A percentile compares a stretch with the other conserved stretches of the same genome.
phyloP scores from a whole-genome alignment of 2,113 vertebrate genomes.

The Colistium nudipinnis region DNA sequence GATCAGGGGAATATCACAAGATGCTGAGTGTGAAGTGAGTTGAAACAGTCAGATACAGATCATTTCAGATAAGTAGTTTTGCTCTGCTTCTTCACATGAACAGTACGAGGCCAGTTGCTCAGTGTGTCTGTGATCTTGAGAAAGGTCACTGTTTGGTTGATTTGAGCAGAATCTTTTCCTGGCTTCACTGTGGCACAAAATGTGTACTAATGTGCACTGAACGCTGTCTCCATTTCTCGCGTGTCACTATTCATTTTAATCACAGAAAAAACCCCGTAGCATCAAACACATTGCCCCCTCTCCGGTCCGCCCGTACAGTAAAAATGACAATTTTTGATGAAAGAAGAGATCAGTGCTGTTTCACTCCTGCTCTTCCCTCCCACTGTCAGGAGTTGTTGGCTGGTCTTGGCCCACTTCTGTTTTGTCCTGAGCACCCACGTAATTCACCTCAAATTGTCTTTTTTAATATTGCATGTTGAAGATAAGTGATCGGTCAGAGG shows the following conservation, averaged over 20 bases:
- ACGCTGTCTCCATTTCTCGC: conserved; percentile 38
- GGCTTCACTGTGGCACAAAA: neutral
- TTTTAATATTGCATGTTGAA: conserved; percentile 18
- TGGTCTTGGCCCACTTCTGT: conserved; percentile 9
- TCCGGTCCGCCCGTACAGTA: neutral
- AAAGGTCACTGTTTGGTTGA: conserved; percentile 29
- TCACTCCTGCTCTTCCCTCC: conserved; percentile 13
- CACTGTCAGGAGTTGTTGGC: neutral
- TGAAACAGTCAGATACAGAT: neutral
- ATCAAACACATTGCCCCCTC: conserved; percentile 7
- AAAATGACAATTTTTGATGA: conserved; percentile 1
- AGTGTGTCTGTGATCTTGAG: neutral
- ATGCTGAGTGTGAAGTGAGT: conserved; percentile 21
- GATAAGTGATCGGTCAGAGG: conserved; percentile 4
- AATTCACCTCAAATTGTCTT: neutral
- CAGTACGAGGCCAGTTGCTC: neutral
- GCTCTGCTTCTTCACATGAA: conserved; percentile 17
- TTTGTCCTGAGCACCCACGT: conserved; percentile 1
- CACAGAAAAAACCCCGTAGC: conserved; percentile 21
- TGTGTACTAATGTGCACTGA: conserved; percentile 6
- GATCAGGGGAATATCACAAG: neutral
- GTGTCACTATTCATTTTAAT: conserved; percentile 41
- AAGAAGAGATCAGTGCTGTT: neutral
- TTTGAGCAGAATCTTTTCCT: conserved; percentile 45
- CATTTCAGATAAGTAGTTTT: neutral